Evolutionary conservation across 1,140 invertebrate genomes (phyloP).

Genomic region (Sitobion miscanthi): DNA sequence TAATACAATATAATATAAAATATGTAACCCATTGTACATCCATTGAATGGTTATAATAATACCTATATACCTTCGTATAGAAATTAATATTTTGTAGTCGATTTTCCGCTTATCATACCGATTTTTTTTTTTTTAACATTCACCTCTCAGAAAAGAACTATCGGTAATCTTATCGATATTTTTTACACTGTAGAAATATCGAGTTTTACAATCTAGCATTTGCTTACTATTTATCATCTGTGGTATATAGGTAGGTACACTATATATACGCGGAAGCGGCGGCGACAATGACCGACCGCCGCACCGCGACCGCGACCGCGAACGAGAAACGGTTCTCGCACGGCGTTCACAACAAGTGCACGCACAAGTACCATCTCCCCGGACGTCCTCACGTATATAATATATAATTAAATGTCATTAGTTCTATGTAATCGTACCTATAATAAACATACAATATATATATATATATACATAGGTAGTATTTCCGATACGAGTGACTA

Average conservation of each 20-base stretch:
- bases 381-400: not conserved
- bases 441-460: not conserved
- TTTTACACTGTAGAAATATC: not conserved
- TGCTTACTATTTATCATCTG: not conserved
- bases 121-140: not conserved
- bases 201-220: not conserved
- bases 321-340: not conserved
- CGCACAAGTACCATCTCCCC: not conserved
- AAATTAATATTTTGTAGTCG: not conserved
- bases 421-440: not conserved
- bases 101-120: not conserved
- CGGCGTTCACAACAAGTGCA: not conserved
- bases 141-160: not conserved
- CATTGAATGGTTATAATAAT: not conserved
- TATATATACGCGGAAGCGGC: not conserved
- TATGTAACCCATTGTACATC: not conserved
- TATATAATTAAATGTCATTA: conserved; percentile 31
- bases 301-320: too few relatives aligned
- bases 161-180: not conserved
- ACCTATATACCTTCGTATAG: too few relatives aligned
- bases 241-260: not conserved
- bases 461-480: not conserved
- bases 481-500: conserved; percentile 22
- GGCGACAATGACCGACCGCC: not conserved
- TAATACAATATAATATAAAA: too few relatives aligned